Evolutionary conservation across 92 coral and sea anemone species (phyloP).

Genomic region (Zoanthus gigantus): DNA sequence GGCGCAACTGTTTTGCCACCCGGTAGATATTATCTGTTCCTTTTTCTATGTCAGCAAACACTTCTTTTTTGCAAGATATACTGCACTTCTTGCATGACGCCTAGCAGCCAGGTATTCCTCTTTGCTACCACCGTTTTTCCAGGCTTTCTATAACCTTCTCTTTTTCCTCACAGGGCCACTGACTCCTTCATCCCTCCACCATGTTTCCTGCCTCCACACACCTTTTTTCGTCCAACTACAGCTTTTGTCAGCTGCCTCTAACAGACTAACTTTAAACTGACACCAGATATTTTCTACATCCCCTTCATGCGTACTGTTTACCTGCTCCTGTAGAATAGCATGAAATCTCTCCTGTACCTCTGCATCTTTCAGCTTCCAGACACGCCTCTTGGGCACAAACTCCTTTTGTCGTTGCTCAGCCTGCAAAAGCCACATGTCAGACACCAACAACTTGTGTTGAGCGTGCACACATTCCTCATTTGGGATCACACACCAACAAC

Average conservation of each 20-base stretch:
- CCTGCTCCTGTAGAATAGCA: neutral
- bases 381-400: too few species aligned
- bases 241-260: neutral
- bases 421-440: too few species aligned
- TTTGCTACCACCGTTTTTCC: constrained; percentile 43
- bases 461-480: too few species aligned
- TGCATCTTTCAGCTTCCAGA: too few species aligned
- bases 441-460: too few species aligned
- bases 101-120: constrained; percentile 30
- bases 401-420: too few species aligned
- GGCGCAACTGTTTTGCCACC: too few species aligned
- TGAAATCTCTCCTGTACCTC: too few species aligned
- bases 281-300: neutral
- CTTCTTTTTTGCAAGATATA: neutral
- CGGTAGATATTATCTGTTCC: too few species aligned
- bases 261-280: neutral
- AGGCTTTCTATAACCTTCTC: constrained; percentile 50
- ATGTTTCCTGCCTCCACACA: neutral
- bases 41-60: neutral
- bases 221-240: constrained; percentile 11
- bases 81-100: constrained; percentile 7
- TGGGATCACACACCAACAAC: too few species aligned
- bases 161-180: constrained; percentile 36
- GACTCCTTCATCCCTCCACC: constrained; percentile 62
- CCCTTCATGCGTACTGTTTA: neutral